A percentile compares a stretch with the other conserved stretches of the same genome.
These are phyloP conservation scores for Bungarus multicinctus DNA, from an alignment of 2,113 vertebrate genomes.

Conservation along the genomic window DNA sequence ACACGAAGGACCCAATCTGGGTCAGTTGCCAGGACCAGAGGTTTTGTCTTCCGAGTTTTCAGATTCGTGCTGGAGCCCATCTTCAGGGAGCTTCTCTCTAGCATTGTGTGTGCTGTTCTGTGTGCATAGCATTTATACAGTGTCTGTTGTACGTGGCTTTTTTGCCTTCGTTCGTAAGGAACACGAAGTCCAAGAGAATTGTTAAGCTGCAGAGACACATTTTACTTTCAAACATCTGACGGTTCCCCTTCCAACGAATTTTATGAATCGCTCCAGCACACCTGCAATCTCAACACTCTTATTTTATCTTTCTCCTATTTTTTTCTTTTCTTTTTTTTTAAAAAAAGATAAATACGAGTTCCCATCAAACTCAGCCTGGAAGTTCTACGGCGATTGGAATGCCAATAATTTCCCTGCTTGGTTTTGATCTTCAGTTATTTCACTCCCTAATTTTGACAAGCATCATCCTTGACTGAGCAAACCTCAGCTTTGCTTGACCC, in stretches of 20 bases:
- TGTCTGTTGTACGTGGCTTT: not conserved
- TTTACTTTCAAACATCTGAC: not conserved
- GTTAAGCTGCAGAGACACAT: not conserved
- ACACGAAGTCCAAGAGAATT: not conserved
- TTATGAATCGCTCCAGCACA: not conserved
- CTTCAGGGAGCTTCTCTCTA: not conserved
- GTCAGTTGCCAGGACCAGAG: not conserved
- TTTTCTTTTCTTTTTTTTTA: not conserved
- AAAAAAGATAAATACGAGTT: not conserved
- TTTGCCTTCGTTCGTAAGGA: not conserved
- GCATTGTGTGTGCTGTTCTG: not conserved
- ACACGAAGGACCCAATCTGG: not conserved
- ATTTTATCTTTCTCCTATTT: not conserved
- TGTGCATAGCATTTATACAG: not conserved
- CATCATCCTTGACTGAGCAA: constrained; percentile 58
- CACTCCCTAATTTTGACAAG: constrained; percentile 53
- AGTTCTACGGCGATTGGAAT: constrained; percentile 35
- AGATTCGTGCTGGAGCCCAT: not conserved
- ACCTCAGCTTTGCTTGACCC: constrained; percentile 52
- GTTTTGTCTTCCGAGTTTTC: not conserved
- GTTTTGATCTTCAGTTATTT: constrained; percentile 53
- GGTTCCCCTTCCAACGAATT: not conserved
- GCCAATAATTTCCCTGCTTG: constrained; percentile 51
- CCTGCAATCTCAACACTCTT: constrained; percentile 1
- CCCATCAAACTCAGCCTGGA: constrained; percentile 31